Conservation (phyloP, 2,797 vertebrate species). For the Bradypodion pumilum region DNA sequence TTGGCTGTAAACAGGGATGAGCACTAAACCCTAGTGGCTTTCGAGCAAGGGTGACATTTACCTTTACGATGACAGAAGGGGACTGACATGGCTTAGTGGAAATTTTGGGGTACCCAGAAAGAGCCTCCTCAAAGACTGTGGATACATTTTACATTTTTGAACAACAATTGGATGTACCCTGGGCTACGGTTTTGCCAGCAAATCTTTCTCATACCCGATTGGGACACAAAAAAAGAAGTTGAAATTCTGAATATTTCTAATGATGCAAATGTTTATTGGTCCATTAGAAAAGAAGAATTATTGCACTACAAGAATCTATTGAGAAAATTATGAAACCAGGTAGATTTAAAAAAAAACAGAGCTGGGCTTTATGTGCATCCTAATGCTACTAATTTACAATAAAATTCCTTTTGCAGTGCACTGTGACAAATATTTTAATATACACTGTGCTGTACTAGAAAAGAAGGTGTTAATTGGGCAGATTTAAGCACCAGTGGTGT, state of each 20-base stretch:
- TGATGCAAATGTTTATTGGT: background rate
- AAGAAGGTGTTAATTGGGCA: conserved; percentile 31
- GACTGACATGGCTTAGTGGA: no score
- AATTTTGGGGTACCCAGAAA: no score
- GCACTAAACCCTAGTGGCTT: no score
- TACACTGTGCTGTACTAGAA: background rate
- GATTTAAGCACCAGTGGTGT: conserved; percentile 1
- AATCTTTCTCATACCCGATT: background rate
- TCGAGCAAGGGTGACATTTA: no score
- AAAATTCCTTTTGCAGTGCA: background rate
- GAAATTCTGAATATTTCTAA: background rate
- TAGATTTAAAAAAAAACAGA: background rate
- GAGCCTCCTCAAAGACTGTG: no score
- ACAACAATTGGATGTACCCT: no score
- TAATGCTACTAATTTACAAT: conserved; percentile 18
- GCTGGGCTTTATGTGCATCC: background rate
- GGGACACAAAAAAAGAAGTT: no score
- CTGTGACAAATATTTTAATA: conserved; percentile 5
- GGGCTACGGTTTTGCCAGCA: conserved; percentile 8
- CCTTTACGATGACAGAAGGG: no score
- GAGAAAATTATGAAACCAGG: background rate
- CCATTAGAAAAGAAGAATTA: background rate
- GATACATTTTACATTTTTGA: no score
- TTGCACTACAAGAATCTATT: background rate
- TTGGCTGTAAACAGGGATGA: no score